Evolutionary conservation across 2,888 invertebrate genomes (phyloP).

Genomic region (Tortrix viridana): DNA sequence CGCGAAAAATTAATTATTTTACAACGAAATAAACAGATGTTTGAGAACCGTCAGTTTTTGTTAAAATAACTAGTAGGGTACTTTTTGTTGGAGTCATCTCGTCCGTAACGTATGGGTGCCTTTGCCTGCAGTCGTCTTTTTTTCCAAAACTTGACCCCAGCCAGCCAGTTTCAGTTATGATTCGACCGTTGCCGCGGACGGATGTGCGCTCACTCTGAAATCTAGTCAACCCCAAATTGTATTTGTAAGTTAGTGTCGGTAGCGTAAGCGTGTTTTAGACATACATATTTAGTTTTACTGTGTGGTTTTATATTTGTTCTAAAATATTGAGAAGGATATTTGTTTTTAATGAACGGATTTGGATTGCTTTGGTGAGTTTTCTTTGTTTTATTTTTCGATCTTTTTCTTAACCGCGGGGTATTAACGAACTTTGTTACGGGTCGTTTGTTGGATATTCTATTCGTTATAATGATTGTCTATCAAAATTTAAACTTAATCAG

Average conservation of each 20-base stretch:
- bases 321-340: conserved; percentile 47
- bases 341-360: conserved; percentile 79
- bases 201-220: conserved; percentile 70
- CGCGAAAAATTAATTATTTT: conserved; percentile 40
- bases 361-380: conserved; percentile 78
- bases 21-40: conserved; percentile 49
- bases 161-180: conserved; percentile 75
- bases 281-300: conserved; percentile 54
- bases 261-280: conserved; percentile 31
- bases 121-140: conserved; percentile 71
- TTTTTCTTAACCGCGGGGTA: background rate
- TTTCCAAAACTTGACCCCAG: conserved; percentile 77
- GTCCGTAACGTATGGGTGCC: conserved; percentile 80
- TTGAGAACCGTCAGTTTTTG: conserved; percentile 66
- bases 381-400: conserved; percentile 34
- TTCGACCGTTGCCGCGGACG: conserved; percentile 76
- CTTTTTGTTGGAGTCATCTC: conserved; percentile 82
- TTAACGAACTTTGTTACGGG: no score
- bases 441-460: no score
- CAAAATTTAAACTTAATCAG: conserved; percentile 1
- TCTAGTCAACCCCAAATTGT: conserved; percentile 82
- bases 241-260: conserved; percentile 44
- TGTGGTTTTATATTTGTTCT: conserved; percentile 49
- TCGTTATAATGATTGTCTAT: no score
- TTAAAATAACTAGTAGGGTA: conserved; percentile 79